Conservation (phyloP, 2,888 invertebrate species). For the Apodemia duryi region DNA sequence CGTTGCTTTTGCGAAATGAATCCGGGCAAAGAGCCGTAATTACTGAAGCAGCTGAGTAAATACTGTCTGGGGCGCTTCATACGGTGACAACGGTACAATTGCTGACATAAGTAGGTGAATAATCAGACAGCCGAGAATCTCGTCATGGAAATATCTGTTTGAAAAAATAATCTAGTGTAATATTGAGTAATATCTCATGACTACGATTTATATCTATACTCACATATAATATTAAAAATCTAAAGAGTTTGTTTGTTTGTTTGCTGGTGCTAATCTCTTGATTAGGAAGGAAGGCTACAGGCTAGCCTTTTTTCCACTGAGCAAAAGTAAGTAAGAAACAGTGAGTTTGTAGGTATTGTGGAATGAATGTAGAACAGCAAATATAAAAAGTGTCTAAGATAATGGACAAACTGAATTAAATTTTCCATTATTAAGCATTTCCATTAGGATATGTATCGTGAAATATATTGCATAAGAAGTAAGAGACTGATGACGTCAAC, state of each 20-base stretch:
- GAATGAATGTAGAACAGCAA: no score
- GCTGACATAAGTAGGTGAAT: slow-evolving; percentile 12
- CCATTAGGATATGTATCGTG: no score
- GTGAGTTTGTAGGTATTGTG: background rate
- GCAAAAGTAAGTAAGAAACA: no score
- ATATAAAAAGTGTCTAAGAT: background rate
- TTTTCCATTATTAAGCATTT: no score
- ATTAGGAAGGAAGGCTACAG: no score
- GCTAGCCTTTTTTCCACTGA: no score
- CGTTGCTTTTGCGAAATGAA: slow-evolving; percentile 30
- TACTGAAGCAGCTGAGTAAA: slow-evolving; percentile 28
- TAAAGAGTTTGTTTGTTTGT: no score
- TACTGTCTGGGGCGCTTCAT: slow-evolving; percentile 23
- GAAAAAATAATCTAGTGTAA: background rate
- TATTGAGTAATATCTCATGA: background rate
- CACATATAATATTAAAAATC: no score
- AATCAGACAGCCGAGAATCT: background rate
- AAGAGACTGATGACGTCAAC: no score
- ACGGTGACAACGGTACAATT: slow-evolving; percentile 21
- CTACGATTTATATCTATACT: background rate
- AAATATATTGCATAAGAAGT: no score
- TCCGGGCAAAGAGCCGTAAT: slow-evolving; percentile 29
- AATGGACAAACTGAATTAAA: background rate
- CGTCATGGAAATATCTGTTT: slow-evolving; percentile 3
- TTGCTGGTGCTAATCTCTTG: no score